phyloP scores from a whole-genome alignment of 2,888 invertebrate genomes.

The Neuroscelio doddi region DNA sequence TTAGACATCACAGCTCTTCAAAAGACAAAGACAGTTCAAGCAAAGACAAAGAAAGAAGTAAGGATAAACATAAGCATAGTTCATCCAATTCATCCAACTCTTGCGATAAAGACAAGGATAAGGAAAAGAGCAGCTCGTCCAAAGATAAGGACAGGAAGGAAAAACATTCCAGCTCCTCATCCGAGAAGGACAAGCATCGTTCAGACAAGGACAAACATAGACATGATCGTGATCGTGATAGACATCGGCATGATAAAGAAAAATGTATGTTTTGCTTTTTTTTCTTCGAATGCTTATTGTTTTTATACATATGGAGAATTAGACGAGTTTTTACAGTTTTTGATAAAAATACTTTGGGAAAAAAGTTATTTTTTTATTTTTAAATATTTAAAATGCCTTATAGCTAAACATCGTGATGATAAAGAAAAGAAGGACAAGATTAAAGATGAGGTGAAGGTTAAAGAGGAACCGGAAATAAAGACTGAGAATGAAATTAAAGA shows the following conservation, averaged over 20 bases:
- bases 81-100: slow-evolving; percentile 68
- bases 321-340: slow-evolving; percentile 2
- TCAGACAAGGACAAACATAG: slow-evolving; percentile 71
- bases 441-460: slow-evolving; percentile 66
- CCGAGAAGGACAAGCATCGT: slow-evolving; percentile 67
- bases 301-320: slow-evolving; percentile 2
- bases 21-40: slow-evolving; percentile 69
- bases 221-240: slow-evolving; percentile 68
- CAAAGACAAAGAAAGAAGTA: slow-evolving; percentile 68
- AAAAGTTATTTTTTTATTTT: too few species aligned
- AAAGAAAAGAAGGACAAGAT: slow-evolving; percentile 75
- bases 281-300: slow-evolving; percentile 6
- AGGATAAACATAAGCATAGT: slow-evolving; percentile 71
- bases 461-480: slow-evolving; percentile 63
- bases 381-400: too few species aligned
- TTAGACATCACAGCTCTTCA: slow-evolving; percentile 69
- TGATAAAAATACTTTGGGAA: too few species aligned
- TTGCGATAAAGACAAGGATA: slow-evolving; percentile 67
- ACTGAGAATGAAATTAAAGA: slow-evolving; percentile 52
- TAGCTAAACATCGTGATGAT: slow-evolving; percentile 72
- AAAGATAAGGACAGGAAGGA: slow-evolving; percentile 69
- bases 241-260: slow-evolving; percentile 68
- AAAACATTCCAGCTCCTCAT: slow-evolving; percentile 62
- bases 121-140: slow-evolving; percentile 62
- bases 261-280: slow-evolving; percentile 55